Conservation (phyloP, 2,888 invertebrate species). For the Neoitamus cyanurus region DNA sequence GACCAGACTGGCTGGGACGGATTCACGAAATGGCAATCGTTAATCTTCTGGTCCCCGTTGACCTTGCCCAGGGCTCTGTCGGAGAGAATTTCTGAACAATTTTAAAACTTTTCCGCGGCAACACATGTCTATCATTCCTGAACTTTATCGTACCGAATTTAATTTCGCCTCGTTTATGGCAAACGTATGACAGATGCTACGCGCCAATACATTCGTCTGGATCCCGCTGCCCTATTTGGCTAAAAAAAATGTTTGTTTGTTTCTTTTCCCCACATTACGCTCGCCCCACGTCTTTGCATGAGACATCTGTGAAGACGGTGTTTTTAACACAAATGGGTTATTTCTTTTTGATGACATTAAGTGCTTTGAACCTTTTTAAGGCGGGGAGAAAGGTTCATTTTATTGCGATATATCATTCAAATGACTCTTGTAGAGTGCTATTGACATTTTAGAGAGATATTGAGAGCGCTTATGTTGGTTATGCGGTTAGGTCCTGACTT, state of each 20-base stretch:
- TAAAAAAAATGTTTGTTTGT: background rate
- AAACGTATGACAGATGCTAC: conserved; percentile 45
- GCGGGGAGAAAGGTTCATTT: background rate
- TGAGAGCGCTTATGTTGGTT: conserved; percentile 4
- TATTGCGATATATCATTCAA: conserved; percentile 23
- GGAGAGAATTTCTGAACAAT: conserved; percentile 21
- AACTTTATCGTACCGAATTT: conserved; percentile 49
- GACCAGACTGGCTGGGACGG: background rate
- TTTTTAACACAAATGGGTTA: conserved; percentile 4
- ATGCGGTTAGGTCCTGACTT: background rate
- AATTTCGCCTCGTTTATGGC: conserved; percentile 40
- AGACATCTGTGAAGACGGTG: background rate
- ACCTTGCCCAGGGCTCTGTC: background rate
- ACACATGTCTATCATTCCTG: conserved; percentile 43
- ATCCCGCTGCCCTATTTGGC: background rate
- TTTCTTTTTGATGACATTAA: conserved; percentile 26
- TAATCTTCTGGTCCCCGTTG: conserved; percentile 28
- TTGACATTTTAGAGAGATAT: conserved; percentile 5
- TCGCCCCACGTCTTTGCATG: background rate
- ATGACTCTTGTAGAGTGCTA: background rate
- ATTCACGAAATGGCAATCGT: conserved; percentile 22
- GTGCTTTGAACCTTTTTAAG: conserved; percentile 6
- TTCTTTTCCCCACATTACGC: background rate
- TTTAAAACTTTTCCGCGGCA: background rate
- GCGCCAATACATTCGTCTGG: conserved; percentile 11